phyloP scores from a whole-genome alignment of 2,888 invertebrate species.

The Ceramica pisi region DNA sequence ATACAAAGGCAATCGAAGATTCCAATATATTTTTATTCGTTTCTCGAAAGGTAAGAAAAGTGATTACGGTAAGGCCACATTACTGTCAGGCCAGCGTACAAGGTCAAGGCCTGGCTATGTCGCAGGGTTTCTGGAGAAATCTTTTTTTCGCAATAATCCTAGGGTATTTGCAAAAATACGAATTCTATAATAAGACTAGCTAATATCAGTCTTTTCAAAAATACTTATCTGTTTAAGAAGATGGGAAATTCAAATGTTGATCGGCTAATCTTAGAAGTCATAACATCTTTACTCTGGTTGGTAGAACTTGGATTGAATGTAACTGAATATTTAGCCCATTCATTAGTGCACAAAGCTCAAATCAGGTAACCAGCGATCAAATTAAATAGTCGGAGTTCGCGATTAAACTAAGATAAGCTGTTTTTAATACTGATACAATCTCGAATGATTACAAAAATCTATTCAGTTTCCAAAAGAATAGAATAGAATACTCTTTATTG shows the following conservation, averaged over 20 bases:
- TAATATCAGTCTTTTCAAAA: not conserved
- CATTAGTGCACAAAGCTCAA: no score
- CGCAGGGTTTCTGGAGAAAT: not conserved
- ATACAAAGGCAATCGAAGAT: slow-evolving; percentile 35
- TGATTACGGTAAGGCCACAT: slow-evolving; percentile 53
- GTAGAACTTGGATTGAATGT: not conserved
- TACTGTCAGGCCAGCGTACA: slow-evolving; percentile 37
- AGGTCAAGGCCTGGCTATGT: slow-evolving; percentile 13
- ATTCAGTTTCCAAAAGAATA: no score
- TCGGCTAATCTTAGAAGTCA: not conserved
- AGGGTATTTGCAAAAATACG: not conserved
- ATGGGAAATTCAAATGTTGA: not conserved
- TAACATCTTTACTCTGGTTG: not conserved
- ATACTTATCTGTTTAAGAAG: not conserved
- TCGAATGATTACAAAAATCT: no score
- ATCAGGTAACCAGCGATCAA: no score
- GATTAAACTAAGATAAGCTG: no score
- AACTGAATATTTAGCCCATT: no score
- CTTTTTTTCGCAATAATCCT: not conserved
- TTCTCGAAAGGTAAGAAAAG: slow-evolving; percentile 39
- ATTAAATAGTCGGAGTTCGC: no score
- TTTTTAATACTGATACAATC: no score
- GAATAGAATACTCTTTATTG: no score
- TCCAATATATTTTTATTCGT: slow-evolving; percentile 42
- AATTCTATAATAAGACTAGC: no score